phyloP scores from a whole-genome alignment of 2,797 vertebrate genomes.

The Anas capensis region DNA sequence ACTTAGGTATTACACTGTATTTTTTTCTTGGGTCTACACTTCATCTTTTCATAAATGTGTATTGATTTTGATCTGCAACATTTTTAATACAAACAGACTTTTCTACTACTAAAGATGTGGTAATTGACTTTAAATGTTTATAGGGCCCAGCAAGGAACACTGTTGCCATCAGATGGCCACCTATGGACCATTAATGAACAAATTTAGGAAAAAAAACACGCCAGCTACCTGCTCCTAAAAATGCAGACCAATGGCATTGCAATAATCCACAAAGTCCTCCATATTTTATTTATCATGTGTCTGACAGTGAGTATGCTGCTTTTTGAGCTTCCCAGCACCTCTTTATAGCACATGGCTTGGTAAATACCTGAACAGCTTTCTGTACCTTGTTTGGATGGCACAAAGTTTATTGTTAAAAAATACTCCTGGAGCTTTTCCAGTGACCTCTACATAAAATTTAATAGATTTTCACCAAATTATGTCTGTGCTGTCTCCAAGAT shows the following conservation, averaged over 20 bases:
- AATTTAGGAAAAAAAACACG: neutral
- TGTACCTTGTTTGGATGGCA: neutral
- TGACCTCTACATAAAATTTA: neutral
- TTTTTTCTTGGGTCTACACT: neutral
- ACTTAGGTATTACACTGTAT: neutral
- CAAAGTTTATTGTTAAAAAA: neutral
- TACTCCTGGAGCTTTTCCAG: neutral
- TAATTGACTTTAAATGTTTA: neutral
- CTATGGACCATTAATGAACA: neutral
- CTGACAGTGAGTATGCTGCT: neutral
- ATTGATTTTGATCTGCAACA: neutral
- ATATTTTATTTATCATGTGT: neutral
- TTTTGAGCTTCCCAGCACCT: neutral
- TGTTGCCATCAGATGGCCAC: neutral
- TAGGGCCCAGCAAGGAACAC: neutral
- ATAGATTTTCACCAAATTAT: neutral
- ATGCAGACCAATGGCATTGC: neutral
- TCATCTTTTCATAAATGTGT: neutral
- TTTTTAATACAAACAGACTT: neutral
- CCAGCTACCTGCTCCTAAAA: neutral
- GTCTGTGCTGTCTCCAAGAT: neutral
- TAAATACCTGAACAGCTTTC: neutral
- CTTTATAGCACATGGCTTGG: neutral
- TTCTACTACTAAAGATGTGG: neutral
- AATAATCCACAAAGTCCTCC: neutral